phyloP scores from a whole-genome alignment of 64 coral and sea anemone genomes.

The Pachyseris speciosa region DNA sequence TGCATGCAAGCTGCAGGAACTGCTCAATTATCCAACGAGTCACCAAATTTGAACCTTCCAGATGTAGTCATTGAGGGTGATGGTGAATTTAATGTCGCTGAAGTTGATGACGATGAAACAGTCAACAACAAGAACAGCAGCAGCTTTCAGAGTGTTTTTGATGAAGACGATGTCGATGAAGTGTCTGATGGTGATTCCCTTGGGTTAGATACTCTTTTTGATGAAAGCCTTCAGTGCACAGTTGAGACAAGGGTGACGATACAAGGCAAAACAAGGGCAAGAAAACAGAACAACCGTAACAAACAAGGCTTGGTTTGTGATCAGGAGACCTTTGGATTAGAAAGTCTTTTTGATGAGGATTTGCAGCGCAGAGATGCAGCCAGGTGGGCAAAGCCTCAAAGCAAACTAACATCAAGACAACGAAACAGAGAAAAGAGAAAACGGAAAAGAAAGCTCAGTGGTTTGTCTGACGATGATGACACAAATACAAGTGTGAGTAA shows the following conservation, averaged over 20 bases:
- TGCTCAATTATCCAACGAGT: not conserved
- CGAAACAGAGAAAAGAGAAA: conserved; percentile 49
- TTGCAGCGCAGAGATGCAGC: not conserved
- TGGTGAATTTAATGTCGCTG: not conserved
- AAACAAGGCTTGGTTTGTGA: not conserved
- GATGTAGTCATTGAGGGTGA: not conserved
- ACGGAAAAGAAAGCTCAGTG: conserved; percentile 25
- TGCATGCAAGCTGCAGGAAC: not conserved
- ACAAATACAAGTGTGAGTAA: conserved; percentile 13
- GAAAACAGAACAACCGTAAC: not conserved
- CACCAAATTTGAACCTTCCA: not conserved
- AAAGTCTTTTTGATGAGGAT: conserved; percentile 44
- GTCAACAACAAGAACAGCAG: not conserved
- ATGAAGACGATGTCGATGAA: not conserved
- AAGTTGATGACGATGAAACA: not conserved
- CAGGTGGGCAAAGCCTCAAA: not conserved
- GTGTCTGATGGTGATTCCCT: not conserved
- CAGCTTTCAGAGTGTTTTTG: not conserved
- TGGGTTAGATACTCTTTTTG: conserved; percentile 12
- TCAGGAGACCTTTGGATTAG: conserved; percentile 38
- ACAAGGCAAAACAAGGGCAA: not conserved
- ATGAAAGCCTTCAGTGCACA: not conserved
- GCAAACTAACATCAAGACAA: not conserved
- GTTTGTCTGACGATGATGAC: conserved; percentile 11
- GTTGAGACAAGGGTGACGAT: not conserved